Conservation (phyloP, 2,113 vertebrate genomes). For the Motacilla alba region DNA sequence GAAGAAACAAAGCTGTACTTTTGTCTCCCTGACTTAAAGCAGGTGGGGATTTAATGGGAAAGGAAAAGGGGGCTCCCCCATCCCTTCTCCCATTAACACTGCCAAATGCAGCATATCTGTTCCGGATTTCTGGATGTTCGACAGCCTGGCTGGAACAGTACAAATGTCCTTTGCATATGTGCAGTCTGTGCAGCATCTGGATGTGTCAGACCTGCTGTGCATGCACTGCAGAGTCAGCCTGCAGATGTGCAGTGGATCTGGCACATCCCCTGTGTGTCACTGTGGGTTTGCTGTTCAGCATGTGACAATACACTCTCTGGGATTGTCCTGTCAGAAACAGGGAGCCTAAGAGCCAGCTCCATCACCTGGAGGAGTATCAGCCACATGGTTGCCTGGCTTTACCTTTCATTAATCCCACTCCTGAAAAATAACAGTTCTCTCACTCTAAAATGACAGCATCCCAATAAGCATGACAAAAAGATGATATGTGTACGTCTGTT, state of each 20-base stretch:
- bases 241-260: neutral
- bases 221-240: neutral
- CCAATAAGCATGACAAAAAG: neutral
- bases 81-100: conserved; percentile 1
- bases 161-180: conserved; percentile 20
- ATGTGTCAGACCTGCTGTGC: neutral
- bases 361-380: neutral
- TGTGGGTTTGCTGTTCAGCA: neutral
- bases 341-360: neutral
- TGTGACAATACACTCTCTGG: neutral
- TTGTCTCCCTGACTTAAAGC: conserved; percentile 1
- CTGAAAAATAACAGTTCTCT: neutral
- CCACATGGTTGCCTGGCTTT: neutral
- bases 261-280: neutral
- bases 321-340: neutral
- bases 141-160: neutral
- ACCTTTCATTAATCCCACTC: neutral
- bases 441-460: neutral
- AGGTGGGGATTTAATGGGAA: conserved; percentile 20
- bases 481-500: neutral
- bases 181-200: conserved; percentile 49
- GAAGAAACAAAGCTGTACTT: conserved; percentile 9
- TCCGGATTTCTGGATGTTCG: neutral
- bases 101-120: neutral
- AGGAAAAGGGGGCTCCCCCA: neutral